phyloP scores from a whole-genome alignment of 2,113 vertebrate species.

The Apus apus region DNA sequence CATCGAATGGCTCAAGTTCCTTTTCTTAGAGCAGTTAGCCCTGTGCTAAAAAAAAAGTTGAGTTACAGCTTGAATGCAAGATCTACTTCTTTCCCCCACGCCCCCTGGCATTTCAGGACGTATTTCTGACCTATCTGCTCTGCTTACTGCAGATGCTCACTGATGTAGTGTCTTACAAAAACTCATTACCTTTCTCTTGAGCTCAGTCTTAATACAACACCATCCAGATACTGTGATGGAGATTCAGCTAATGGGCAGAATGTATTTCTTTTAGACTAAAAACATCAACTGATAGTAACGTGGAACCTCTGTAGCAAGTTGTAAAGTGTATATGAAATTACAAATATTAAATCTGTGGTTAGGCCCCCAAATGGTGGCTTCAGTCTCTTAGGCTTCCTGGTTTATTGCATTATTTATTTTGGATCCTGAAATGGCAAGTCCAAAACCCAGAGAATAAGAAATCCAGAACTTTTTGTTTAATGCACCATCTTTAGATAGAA shows the following conservation, averaged over 20 bases:
- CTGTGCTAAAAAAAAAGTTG: not conserved
- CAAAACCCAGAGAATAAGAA: not conserved
- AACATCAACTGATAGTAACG: not conserved
- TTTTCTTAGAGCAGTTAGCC: not conserved
- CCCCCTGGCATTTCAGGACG: not conserved
- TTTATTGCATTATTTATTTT: conserved; percentile 13
- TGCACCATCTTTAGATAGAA: not conserved
- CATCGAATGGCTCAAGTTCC: not conserved
- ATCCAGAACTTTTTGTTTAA: not conserved
- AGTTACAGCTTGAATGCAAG: not conserved
- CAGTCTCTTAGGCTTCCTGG: not conserved
- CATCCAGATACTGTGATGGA: not conserved
- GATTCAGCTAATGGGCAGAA: not conserved
- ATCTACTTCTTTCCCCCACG: not conserved
- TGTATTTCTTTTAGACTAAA: not conserved
- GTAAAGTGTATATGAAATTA: not conserved
- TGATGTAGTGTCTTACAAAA: not conserved
- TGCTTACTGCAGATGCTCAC: not conserved
- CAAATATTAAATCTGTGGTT: not conserved
- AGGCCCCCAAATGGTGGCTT: not conserved
- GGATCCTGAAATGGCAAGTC: not conserved
- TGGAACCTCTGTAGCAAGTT: not conserved
- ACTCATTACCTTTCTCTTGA: not conserved
- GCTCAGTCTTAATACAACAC: not conserved
- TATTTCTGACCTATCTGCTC: not conserved